Base-by-base conservation (phyloP, 2,888 invertebrate species). In the Netelia fuscicornis region DNA sequence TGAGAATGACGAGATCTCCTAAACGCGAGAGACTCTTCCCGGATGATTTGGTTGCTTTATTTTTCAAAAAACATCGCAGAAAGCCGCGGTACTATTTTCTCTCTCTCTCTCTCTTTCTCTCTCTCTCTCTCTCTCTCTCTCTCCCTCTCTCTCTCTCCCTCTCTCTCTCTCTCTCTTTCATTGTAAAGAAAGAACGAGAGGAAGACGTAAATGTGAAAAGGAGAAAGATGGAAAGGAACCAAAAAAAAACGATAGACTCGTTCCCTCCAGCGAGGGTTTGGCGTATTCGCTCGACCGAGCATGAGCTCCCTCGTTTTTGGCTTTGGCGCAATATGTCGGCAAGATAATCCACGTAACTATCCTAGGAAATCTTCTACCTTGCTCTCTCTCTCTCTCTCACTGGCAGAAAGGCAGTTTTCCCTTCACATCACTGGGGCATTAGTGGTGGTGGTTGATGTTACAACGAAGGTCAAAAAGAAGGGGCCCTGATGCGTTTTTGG, bases 311-410 rank as follows among this genome's bases (percentile, higher is more conserved):
- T 11, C 30, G 67, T 77, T 91, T 91, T 91, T 91, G 90, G 90
- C 92, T 92, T 92, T 89, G 90, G 89, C 89, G 92, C 91, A 93
- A 93, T 92, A 91, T 90, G 92, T 90, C 90, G 89, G 87, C 86
- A 88, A 93, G 93, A 92, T 93, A 91, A 93, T 92, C 92, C 92
- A 89, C 91, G 91, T 91, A 92, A 92, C 92, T 92, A 90, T 92
- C 90, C 89, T 83, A 86, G 81, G 81, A 84, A 88, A 88, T 87
- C 86, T 17, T 87, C 75, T 75, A 78, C 58, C 81, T 72, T 25
- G 13, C 20, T 17, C 17, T 58, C 17, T 20, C 58, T 9, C 20
- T 20, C 17, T 20, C 58, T 58, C 17, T 20, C 20, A 11, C 11
- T 9, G 56, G 64, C 72, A 88, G 86, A 88, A 88, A 81, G 83